These are phyloP conservation scores for Chloroceryle inda DNA, from an alignment of 2,797 vertebrate genomes.

Conservation along the genomic window DNA sequence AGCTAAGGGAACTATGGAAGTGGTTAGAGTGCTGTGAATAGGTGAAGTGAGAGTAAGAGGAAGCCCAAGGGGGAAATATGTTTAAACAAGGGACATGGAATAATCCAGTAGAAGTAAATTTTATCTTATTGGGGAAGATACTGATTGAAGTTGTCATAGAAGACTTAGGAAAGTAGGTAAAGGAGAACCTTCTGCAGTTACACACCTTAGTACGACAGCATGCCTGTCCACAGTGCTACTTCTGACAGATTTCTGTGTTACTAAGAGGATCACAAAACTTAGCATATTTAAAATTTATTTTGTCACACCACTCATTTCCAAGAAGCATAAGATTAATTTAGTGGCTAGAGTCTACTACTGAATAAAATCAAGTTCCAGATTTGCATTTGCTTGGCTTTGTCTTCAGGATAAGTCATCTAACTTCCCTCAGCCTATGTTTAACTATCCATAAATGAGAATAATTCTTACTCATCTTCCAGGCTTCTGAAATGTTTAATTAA, in stretches of 20 bases:
- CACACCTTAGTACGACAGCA: background rate
- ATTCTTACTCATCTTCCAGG: background rate
- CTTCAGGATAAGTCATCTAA: background rate
- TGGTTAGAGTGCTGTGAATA: background rate
- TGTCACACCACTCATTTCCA: background rate
- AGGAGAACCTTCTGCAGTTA: background rate
- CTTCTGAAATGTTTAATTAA: constrained; percentile 42
- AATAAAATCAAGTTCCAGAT: background rate
- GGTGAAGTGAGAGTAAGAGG: background rate
- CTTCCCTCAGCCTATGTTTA: background rate
- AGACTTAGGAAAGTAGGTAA: background rate
- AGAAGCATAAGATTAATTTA: background rate
- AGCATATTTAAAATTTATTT: background rate
- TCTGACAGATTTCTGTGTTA: background rate
- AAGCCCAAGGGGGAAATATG: background rate
- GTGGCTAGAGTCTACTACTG: too few species aligned
- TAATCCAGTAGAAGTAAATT: background rate
- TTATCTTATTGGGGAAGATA: background rate
- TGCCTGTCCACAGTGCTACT: background rate
- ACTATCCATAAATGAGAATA: background rate
- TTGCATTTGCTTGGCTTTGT: background rate
- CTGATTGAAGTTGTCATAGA: background rate
- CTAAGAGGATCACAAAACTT: background rate
- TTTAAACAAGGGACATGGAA: background rate
- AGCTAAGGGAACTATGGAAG: background rate